Percentiles rank a stretch among this genome's conserved stretches.
phyloP scores from a whole-genome alignment of 1,140 invertebrate species.

The Globodera rostochiensis region DNA sequence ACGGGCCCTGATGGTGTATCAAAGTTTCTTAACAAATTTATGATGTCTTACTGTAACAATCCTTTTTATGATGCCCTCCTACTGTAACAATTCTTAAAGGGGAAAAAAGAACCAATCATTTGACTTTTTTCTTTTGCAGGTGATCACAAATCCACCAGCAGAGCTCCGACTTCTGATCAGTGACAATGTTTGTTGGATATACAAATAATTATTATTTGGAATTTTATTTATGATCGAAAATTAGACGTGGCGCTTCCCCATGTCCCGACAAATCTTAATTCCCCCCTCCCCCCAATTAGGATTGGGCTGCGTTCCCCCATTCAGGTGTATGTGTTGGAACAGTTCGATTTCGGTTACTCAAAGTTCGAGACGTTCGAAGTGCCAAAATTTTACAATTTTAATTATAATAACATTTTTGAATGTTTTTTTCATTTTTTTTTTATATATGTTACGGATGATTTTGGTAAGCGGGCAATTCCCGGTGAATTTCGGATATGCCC shows the following conservation, averaged over 20 bases:
- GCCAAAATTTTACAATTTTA: background rate
- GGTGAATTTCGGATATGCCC: too few relatives aligned
- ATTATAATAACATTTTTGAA: background rate
- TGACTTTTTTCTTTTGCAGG: conserved; percentile 13
- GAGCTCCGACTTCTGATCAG: conserved; percentile 58
- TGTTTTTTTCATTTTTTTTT: background rate
- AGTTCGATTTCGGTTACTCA: conserved; percentile 59
- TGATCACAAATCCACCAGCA: conserved; percentile 86
- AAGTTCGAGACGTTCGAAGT: conserved; percentile 26
- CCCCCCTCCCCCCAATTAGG: too few relatives aligned
- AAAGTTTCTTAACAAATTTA: too few relatives aligned
- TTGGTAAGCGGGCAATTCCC: too few relatives aligned
- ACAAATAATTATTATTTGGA: too few relatives aligned
- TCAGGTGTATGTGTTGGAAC: conserved; percentile 50
- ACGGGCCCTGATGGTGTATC: too few relatives aligned
- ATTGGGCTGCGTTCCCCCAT: background rate
- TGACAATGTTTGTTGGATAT: conserved; percentile 50
- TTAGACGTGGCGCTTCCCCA: background rate
- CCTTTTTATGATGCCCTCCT: too few relatives aligned
- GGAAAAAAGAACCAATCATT: background rate
- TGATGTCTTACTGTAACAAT: too few relatives aligned
- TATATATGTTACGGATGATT: background rate
- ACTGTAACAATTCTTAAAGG: too few relatives aligned
- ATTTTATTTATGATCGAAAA: background rate
- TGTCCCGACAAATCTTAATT: too few relatives aligned